Evolutionary conservation across 2,888 invertebrate genomes (phyloP).

Genomic region (Lypha dubia): DNA sequence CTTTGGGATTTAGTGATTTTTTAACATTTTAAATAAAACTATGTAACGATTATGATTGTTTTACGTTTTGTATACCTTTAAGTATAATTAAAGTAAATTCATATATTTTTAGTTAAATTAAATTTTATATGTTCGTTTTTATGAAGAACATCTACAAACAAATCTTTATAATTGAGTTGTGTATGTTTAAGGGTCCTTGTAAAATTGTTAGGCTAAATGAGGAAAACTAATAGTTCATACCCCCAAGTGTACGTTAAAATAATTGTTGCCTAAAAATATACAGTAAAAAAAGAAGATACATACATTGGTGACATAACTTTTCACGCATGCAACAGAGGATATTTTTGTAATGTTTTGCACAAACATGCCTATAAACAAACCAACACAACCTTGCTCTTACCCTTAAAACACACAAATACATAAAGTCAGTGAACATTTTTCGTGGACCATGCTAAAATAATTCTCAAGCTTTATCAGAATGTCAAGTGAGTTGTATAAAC

Average conservation of each 20-base stretch:
- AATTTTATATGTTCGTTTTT: not conserved
- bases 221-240: not conserved
- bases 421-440: too few species aligned
- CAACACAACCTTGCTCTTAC: too few species aligned
- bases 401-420: too few species aligned
- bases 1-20: too few species aligned
- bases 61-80: too few species aligned
- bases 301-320: slow-evolving; percentile 33
- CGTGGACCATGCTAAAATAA: too few species aligned
- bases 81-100: not conserved
- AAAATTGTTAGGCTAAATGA: slow-evolving; percentile 18
- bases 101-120: not conserved
- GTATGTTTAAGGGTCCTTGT: not conserved
- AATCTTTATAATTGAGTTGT: slow-evolving; percentile 1
- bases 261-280: slow-evolving; percentile 42
- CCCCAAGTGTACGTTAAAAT: not conserved
- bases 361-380: not conserved
- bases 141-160: not conserved
- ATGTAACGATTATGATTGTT: too few species aligned
- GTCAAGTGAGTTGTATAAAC: too few species aligned
- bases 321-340: not conserved
- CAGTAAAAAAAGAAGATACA: slow-evolving; percentile 3
- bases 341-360: not conserved
- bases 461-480: too few species aligned
- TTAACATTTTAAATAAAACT: too few species aligned